A percentile compares a stretch with the other conserved stretches of the same genome.
These are phyloP conservation scores for Piscicola geometra DNA, from an alignment of 2,888 invertebrate species.

Conservation along the genomic window DNA sequence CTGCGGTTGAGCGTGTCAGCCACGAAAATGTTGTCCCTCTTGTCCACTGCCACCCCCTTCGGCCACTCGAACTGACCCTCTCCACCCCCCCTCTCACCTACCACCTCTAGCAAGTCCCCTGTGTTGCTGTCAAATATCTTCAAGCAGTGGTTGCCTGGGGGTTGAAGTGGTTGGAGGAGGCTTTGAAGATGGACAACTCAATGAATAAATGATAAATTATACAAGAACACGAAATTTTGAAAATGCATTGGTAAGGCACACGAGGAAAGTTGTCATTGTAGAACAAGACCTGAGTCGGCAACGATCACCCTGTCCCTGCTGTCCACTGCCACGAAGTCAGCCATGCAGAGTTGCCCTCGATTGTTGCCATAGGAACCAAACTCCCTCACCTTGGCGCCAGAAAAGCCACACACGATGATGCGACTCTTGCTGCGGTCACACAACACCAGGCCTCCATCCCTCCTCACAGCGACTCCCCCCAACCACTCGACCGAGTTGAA, in stretches of 20 bases:
- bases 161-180: not conserved
- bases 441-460: constrained; percentile 35
- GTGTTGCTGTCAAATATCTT: constrained; percentile 39
- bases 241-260: no score
- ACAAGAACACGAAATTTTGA: no score
- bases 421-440: constrained; percentile 39
- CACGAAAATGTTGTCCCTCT: constrained; percentile 40
- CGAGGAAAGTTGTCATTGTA: no score
- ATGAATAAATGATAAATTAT: no score
- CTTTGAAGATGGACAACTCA: no score
- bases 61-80: constrained; percentile 41
- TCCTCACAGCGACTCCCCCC: constrained; percentile 36
- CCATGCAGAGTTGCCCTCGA: constrained; percentile 41
- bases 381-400: constrained; percentile 36
- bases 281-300: constrained; percentile 38
- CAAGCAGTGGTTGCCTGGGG: constrained; percentile 42
- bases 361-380: constrained; percentile 40
- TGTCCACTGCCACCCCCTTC: constrained; percentile 41
- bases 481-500: constrained; percentile 38
- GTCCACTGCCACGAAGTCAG: constrained; percentile 42
- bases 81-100: constrained; percentile 38
- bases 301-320: constrained; percentile 38
- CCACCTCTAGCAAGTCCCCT: constrained; percentile 34
- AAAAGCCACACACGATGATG: constrained; percentile 36
- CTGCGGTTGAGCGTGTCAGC: constrained; percentile 39